phyloP scores from a whole-genome alignment of 2,888 invertebrate species.

The Erynnis tages region DNA sequence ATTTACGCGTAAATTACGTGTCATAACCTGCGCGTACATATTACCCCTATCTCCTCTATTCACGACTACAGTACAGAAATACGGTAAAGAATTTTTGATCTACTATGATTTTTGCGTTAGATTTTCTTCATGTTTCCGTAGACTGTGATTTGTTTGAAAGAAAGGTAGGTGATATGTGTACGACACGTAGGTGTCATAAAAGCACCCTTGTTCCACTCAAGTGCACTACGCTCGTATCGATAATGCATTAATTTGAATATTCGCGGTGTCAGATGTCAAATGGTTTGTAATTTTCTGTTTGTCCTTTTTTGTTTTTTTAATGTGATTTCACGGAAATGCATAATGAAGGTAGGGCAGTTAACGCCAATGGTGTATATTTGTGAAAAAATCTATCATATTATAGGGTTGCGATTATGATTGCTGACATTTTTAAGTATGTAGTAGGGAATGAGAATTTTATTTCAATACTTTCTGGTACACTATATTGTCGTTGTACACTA shows the following conservation, averaged over 20 bases:
- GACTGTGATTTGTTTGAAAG: conserved; percentile 45
- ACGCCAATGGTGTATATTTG: conserved; percentile 18
- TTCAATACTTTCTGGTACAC: too few species aligned
- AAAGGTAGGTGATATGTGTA: conserved; percentile 43
- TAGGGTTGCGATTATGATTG: not conserved
- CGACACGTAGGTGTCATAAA: conserved; percentile 55
- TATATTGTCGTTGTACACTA: too few species aligned
- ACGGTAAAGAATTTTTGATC: not conserved
- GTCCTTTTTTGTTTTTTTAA: conserved; percentile 54
- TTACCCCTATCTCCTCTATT: conserved; percentile 41
- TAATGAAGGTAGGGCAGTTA: conserved; percentile 37
- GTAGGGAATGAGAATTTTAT: not conserved
- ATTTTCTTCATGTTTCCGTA: conserved; percentile 32
- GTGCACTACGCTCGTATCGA: conserved; percentile 72
- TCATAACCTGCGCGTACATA: conserved; percentile 66
- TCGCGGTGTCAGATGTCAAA: conserved; percentile 82
- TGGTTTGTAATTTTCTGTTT: conserved; percentile 77
- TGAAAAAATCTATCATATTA: conserved; percentile 5
- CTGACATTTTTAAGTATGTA: not conserved
- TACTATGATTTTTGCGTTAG: conserved; percentile 11
- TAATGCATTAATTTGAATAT: conserved; percentile 82
- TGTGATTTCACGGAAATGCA: conserved; percentile 59
- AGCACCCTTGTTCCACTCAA: conserved; percentile 64
- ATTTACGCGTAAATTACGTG: conserved; percentile 81
- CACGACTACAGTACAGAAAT: conserved; percentile 43